Base-by-base conservation (phyloP, 2,113 vertebrate species). In the human region DNA sequence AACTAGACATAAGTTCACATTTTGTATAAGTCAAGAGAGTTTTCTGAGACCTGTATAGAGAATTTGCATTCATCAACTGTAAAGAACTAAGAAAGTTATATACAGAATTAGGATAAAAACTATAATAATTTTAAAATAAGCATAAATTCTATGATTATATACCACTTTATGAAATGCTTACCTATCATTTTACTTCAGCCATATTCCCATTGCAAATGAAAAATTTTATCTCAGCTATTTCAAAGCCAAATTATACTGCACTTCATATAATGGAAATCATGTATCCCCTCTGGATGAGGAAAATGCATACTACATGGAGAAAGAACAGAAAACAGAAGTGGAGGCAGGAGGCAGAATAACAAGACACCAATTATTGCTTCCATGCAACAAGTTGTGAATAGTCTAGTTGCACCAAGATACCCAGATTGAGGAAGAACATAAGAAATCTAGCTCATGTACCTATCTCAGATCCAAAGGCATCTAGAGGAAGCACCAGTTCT, bases 21-120 rank as follows among this genome's bases (percentile, higher is more conserved):
- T 90, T 92, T 95, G 87, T 87, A 78, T 82, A 84, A 93, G 61
- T 16, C 11, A 90, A 76, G 45, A 64, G 27, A 90, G 90, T 72
- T 92, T 95, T 92, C 78, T 87, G 66, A 94, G 38, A 97, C 75
- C 8, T 52, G 45, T 40, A 38, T 9, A 89, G 68, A 87, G 5
- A 92, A 82, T 32, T 57, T 78, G n/a, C 20, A 78, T 55, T 94
- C 61, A 81, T 66, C 55, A 95, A 52, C 30, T 43, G 1, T 84
- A 90, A 93, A 90, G 73, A 90, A 78, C 48, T 66, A 89, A 64
- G n/a, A 78, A 70, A 72, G 35, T 52, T 59, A 90, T 38, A 73
- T 20, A 59, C n/a, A 89, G 79, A 75, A 14, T 86, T 81, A 84
- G 20, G 78, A 61, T 4, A 55, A 85, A 72, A 59, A 68, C 32